Evolutionary conservation across 1,140 invertebrate species (phyloP).

Genomic region (Orussus abietinus): DNA sequence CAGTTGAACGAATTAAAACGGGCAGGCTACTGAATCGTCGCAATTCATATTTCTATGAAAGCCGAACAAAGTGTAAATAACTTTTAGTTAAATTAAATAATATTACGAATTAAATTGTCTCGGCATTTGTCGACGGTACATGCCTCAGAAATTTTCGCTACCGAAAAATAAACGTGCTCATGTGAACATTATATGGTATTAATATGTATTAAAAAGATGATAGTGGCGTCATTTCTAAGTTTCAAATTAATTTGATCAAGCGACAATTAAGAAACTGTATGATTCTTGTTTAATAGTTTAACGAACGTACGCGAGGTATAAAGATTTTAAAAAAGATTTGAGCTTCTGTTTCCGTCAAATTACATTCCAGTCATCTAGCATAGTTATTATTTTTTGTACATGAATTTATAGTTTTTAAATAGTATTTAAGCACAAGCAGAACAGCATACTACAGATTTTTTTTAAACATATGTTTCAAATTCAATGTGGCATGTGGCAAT

Average conservation of each 20-base stretch:
- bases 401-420: too few species aligned
- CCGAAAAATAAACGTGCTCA: background rate
- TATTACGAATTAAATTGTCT: constrained; percentile 26
- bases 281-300: too few species aligned
- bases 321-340: too few species aligned
- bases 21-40: constrained; percentile 56
- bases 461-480: background rate
- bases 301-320: too few species aligned
- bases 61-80: constrained; percentile 40
- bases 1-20: constrained; percentile 67
- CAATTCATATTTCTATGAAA: constrained; percentile 26
- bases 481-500: background rate
- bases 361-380: too few species aligned
- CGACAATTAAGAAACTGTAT: too few species aligned
- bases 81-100: constrained; percentile 39
- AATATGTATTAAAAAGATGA: background rate
- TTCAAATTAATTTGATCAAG: constrained; percentile 17
- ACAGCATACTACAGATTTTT: too few species aligned
- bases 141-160: background rate
- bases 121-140: constrained; percentile 25
- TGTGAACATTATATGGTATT: background rate
- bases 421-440: too few species aligned
- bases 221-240: background rate
- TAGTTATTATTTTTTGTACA: too few species aligned
- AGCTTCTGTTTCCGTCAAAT: too few species aligned